Base-by-base conservation (phyloP, 2,888 invertebrate species). In the Papilio protenor region DNA sequence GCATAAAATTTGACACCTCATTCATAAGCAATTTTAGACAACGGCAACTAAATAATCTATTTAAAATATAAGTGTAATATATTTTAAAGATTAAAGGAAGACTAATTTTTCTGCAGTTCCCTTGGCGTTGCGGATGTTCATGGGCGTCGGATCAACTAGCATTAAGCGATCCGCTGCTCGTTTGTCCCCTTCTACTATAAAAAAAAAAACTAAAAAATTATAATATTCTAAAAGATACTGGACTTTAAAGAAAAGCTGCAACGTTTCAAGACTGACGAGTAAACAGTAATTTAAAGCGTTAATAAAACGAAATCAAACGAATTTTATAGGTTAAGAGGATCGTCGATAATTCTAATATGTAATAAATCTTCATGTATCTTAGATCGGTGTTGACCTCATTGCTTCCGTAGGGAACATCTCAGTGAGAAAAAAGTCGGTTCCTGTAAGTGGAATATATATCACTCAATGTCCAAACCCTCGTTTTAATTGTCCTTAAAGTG, bases 401-500 rank as follows among this genome's bases (percentile, higher is more conserved):
- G 92, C 88, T 90, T 88, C 86, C 85, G 84, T 85, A 85, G 85
- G 87, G 83, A 84, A 82, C 84, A 82, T 83, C 82, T 84, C 83
- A 84, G 82, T 84, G 85, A 85, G 86, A 88, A 89, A 87, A 86
- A 87, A 84, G 81, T 84, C 83, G 84, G 85, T 82, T 85, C 85
- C 82, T 88, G 88, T 87, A 87, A 88, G 85, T 84, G 89, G 91
- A 90, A 86, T 88, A 88, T 94, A 93, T 92, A 94, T 94, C 93
- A 92, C 91, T 93, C 94, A 93, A 89, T 85, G 94, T 93, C 93
- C 86, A 84, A 40, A 85, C 87, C 84, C 88, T 85, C 85, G 89
- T 87, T 93, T 93, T 92, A 93, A 93, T 93, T 92, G 91, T 87
- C 84, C 82, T 86, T 85, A 88, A 90, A 92, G 92, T 61, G 59